A percentile compares a stretch with the other conserved stretches of the same genome.
Conservation (phyloP, 2,888 invertebrate genomes). For the Diarsia mendica region DNA sequence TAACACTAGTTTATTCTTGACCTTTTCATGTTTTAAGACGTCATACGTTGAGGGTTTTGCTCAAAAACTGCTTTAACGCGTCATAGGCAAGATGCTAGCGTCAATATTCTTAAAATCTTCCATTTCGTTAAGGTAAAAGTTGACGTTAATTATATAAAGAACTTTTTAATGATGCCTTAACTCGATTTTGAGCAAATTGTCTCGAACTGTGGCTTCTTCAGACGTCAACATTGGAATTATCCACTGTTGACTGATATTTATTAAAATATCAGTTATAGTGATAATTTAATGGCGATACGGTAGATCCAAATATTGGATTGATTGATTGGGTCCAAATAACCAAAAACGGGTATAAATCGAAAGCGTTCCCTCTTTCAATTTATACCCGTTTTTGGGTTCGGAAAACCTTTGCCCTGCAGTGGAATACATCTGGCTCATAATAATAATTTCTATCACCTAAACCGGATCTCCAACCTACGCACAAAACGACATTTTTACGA, state of each 20-base stretch:
- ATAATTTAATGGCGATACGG: no score
- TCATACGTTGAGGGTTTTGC: neutral
- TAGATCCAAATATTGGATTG: no score
- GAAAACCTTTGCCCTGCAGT: no score
- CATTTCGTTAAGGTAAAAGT: neutral
- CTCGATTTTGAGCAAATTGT: neutral
- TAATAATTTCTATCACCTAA: neutral
- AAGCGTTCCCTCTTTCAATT: no score
- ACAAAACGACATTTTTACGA: slow-evolving; percentile 5
- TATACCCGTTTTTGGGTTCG: no score
- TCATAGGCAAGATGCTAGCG: neutral
- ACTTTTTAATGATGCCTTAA: neutral
- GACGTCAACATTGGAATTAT: neutral
- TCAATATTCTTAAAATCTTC: neutral
- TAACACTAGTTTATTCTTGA: neutral
- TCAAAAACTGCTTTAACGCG: neutral
- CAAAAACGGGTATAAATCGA: no score
- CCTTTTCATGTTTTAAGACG: slow-evolving; percentile 1
- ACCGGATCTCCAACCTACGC: neutral
- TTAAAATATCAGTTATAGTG: neutral
- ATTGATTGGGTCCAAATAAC: no score
- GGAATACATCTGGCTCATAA: neutral
- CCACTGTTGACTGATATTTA: no score
- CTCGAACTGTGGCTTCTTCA: neutral
- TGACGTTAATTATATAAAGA: neutral